Evolutionary conservation across 2,113 vertebrate genomes (phyloP).

Genomic region (Phrynocephalus versicolor): DNA sequence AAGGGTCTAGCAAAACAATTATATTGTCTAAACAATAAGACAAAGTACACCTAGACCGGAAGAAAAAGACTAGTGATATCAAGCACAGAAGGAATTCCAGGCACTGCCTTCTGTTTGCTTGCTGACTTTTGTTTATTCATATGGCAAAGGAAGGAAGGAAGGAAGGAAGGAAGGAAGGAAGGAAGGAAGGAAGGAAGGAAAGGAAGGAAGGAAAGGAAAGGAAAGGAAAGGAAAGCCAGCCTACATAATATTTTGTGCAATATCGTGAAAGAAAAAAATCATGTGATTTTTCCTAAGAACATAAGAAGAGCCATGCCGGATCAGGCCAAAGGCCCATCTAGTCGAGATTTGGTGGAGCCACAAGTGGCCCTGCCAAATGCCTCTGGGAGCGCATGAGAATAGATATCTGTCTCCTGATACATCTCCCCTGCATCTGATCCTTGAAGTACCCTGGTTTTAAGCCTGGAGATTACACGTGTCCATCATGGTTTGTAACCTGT

Average conservation of each 20-base stretch:
- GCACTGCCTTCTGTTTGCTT: not conserved
- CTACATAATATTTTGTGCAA: constrained; percentile 3
- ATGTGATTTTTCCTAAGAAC: too few relatives aligned
- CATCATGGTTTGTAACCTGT: too few relatives aligned
- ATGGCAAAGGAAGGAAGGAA: not conserved
- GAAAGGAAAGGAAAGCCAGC: not conserved
- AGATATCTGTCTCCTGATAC: too few relatives aligned
- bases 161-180: not conserved
- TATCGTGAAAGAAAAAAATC: not conserved
- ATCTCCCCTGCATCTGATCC: too few relatives aligned
- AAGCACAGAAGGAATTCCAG: not conserved
- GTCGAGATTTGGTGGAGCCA: too few relatives aligned
- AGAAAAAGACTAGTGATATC: constrained; percentile 22
- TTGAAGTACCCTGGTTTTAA: too few relatives aligned
- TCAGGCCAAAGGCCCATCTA: too few relatives aligned
- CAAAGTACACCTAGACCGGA: not conserved
- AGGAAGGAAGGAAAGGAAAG: not conserved
- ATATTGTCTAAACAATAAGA: constrained; percentile 30
- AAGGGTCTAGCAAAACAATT: constrained; percentile 36
- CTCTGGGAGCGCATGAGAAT: too few relatives aligned
- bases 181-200: not conserved
- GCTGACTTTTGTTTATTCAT: not conserved
- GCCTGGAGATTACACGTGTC: too few relatives aligned
- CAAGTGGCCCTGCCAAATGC: too few relatives aligned
- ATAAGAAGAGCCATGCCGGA: too few relatives aligned